Evolutionary conservation across 2,888 invertebrate genomes (phyloP), one percentile per base, ranked within the genome.

Genomic region (Agriotes lineatus): DNA sequence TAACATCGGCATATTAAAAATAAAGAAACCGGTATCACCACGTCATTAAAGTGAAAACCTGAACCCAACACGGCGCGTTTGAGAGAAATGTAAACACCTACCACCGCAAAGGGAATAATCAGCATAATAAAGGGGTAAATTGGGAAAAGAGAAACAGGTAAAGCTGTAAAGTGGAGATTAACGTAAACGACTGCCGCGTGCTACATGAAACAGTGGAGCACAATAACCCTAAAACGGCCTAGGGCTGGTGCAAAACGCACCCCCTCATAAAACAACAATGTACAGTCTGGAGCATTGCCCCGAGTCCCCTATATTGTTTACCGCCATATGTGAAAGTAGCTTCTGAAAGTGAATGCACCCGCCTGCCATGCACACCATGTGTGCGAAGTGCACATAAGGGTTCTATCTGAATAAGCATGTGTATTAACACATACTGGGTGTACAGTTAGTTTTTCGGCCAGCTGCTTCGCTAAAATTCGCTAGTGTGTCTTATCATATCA

Each of bases 281-380:
- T 72, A 66, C 70, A 63, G 64, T 67, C 57, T 70, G 54, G 71
- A 66, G 66, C 64, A 66, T 62, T 66, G 66, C 73, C 73, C 73
- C 56, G 44, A 67, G 69, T 72, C 73, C 73, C 73, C 73, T 67
- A 54, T 33, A 72, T 74, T 69, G 72, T 71, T 65, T 61, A 62
- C 42, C 69, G 69, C 74, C 74, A 74, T 74, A 74, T 74, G 74
- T 71, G 73, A 72, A 69, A 71, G 67, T 70, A 69, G 63, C 67
- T 69, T 67, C 70, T 66, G 67, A 71, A 72, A 70, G 71, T 70
- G 72, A 72, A 72, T 71, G 65, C 64, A 64, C 67, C 71, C 71
- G 62, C 66, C 70, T 71, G 66, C 67, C 60, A 69, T 57, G 61
- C 64, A 61, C 66, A 67, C 63, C 70, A 72, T 72, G 70, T 64